These are phyloP conservation scores for Hydrochoerus hydrochaeris DNA, from an alignment of 2,113 vertebrate genomes.

Conservation along the genomic window DNA sequence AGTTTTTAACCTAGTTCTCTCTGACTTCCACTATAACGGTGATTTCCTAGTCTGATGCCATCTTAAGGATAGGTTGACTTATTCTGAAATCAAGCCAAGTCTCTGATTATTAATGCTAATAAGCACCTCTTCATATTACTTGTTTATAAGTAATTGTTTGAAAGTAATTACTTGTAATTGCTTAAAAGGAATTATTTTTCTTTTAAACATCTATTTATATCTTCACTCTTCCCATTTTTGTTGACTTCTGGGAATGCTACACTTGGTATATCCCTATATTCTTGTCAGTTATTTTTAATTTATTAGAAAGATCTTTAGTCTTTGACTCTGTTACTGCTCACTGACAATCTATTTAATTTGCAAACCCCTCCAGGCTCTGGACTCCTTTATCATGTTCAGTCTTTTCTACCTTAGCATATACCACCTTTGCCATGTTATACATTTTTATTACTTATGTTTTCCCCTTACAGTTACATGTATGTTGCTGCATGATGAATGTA, in stretches of 20 bases:
- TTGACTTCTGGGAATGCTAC: neutral
- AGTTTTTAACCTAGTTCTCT: neutral
- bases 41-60: neutral
- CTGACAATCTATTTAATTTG: neutral
- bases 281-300: neutral
- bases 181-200: neutral
- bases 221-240: neutral
- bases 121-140: neutral
- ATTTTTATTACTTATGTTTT: neutral
- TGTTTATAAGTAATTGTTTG: too few relatives aligned
- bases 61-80: neutral
- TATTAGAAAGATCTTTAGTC: neutral
- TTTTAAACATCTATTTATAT: neutral
- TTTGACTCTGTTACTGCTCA: neutral
- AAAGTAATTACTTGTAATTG: neutral
- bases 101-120: neutral
- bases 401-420: neutral
- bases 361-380: neutral
- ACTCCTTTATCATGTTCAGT: neutral
- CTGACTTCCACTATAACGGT: neutral
- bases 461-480: neutral
- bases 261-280: neutral
- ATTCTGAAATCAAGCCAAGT: slow-evolving; percentile 32
- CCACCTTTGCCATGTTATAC: neutral
- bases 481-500: neutral